These are phyloP conservation scores for Corythaixoides concolor DNA, from an alignment of 2,113 vertebrate species.

Conservation along the genomic window DNA sequence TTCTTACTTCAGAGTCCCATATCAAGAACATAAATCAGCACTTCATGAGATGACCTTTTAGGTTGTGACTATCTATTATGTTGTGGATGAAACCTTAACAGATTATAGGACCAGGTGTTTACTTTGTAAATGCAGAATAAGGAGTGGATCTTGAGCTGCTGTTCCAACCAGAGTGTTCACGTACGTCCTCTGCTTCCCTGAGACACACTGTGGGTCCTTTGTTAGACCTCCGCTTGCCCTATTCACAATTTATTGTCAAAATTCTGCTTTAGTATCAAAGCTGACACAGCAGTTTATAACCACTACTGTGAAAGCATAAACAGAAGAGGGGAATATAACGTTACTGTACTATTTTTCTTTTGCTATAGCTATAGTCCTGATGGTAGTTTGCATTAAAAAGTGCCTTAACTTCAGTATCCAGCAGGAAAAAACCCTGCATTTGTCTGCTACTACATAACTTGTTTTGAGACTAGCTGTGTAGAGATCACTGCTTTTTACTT, in stretches of 20 bases:
- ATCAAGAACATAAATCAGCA: not conserved
- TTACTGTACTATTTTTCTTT: not conserved
- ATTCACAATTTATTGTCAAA: not conserved
- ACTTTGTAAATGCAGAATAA: not conserved
- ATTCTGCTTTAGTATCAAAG: not conserved
- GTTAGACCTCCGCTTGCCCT: not conserved
- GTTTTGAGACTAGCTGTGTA: not conserved
- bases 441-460: not conserved
- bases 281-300: not conserved
- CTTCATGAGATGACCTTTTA: too few species aligned
- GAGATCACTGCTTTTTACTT: not conserved
- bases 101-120: not conserved
- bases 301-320: not conserved
- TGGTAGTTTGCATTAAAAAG: not conserved
- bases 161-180: not conserved
- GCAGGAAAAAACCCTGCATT: not conserved
- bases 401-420: not conserved
- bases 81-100: not conserved
- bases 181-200: not conserved
- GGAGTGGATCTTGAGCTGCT: not conserved
- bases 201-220: not conserved
- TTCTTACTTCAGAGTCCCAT: not conserved
- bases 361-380: not conserved
- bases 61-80: rapidly evolving
- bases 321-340: not conserved